Evolutionary conservation across 1,140 invertebrate genomes (phyloP), one percentile per base, ranked within the genome.

Genomic region (Drosophila pseudoobscura): DNA sequence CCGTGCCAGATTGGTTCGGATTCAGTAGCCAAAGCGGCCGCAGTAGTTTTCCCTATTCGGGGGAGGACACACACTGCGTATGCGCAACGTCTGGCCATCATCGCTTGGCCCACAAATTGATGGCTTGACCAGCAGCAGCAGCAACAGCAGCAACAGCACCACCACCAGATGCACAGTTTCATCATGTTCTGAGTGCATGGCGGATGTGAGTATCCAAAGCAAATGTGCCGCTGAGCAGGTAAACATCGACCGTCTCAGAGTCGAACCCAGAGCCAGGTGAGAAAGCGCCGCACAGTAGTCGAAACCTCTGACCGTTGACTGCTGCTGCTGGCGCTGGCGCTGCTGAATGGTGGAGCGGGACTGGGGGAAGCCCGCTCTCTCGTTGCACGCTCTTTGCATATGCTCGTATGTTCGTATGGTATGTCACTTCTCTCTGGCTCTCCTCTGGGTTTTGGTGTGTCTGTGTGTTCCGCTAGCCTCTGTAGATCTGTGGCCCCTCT

Each of bases 261-360:
- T 56, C 55, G 29, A 53, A 39, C 52, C 20, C 22, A 55, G 13
- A 62, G 66, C 22, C 66, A 77, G 56, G 65, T 85, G 60, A 75
- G 74, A 82, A 77, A 66, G 51, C 71, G 45, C 47, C 47, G 8
- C 54, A 63, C 52, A 58, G 76, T 61, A 54, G 73, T 26, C 64
- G 49, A 59, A 75, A 85, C 82, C 82, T 77, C 82, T 78, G 74
- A 82, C 78, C 82, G 41, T n/a, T 44, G 22, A 26, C 7, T 13
- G 35, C 2, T 7, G 9, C n/a, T 50, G 39, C 31, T 11, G 31
- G 8, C 11, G 39, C 31, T 11, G 31, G 8, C 11, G 31, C 6
- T 13, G 35, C 3, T 9, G 6, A 9, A 13, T 3, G 26, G 43
- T 29, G 24, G 35, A 45, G 54, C 6, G 66, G 51, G 22, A 24